A percentile compares a stretch with the other conserved stretches of the same genome.
Conservation (phyloP, 2,113 vertebrate genomes). For the Xiphophorus couchianus region DNA sequence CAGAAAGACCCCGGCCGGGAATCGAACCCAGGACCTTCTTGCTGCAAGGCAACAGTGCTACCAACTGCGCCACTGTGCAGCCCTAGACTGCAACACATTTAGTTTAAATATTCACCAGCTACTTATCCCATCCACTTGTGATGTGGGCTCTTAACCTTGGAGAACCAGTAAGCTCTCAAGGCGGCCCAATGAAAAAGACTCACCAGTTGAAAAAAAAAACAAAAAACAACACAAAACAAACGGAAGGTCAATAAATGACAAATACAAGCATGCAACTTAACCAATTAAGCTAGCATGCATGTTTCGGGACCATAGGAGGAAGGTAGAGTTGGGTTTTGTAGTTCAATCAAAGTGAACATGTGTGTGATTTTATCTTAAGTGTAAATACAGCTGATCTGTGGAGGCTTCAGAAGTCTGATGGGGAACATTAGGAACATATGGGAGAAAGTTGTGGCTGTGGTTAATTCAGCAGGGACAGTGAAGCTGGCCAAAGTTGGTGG, state of each 20-base stretch:
- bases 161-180: neutral
- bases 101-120: neutral
- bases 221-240: conserved; percentile 17
- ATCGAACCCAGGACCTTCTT: no score
- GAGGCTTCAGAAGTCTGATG: neutral
- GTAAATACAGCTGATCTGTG: neutral
- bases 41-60: no score
- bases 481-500: no score
- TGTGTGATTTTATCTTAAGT: neutral
- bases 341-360: neutral
- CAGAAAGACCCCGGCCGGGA: no score
- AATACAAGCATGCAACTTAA: no score
- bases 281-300: no score
- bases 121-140: neutral
- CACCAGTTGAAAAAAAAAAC: no score
- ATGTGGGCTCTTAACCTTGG: conserved; percentile 39
- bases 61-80: no score
- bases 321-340: neutral
- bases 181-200: conserved; percentile 25
- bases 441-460: no score
- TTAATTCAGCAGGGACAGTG: no score
- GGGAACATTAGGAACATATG: no score
- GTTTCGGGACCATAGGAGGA: no score
- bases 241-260: neutral
- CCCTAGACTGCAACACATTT: conserved; percentile 26